Evolutionary conservation across 1,140 invertebrate species (phyloP), one percentile per base, ranked within the genome.

Genomic region (Drosophila mojavensis): DNA sequence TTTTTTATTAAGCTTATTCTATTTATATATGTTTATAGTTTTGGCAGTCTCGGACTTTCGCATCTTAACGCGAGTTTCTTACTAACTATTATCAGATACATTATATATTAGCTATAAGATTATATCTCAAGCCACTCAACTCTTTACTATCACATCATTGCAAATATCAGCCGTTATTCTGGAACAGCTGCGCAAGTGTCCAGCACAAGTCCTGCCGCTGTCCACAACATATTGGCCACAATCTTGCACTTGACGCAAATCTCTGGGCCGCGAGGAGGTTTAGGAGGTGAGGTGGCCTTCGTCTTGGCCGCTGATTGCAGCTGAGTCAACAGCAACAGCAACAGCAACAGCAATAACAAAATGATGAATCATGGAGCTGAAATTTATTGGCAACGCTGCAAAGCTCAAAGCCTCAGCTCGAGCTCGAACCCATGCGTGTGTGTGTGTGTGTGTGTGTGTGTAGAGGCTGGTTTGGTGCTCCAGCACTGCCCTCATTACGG

Each of bases 291-390:
- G 36, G 61, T 13, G 48, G 41, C 62, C 26, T 33, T 24, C 4
- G 33, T 4, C 9, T n/a, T 56, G 36, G 20, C 17, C 3, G 7
- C 53, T 20, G n/a, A 33, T 54, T 47, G 43, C 36, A 39, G 36
- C 10, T 13, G 36, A 39, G 36, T 39, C 54, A 48, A 51, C 43
- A 58, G 39, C 50, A 58, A 17, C 17, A 17, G 39, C 50, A 58
- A 17, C 17, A 17, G 17, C 17, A 17, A 36, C 17, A 36, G 26
- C 45, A 64, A 26, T 15, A 70, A 59, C 53, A 54, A 56, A 73
- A 71, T 75, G 76, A 75, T 83, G 73, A 83, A 83, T 79, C 76
- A 83, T 69, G 53, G 30, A 53, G 30, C 58, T 78, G 68, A 70
- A 76, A 77, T 71, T 83, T 79, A 83, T 83, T 79, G 80, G 65